Evolutionary conservation across 2,113 vertebrate species (phyloP), one percentile per base, ranked within the genome.

Genomic region (Tachuris rubrigastra): DNA sequence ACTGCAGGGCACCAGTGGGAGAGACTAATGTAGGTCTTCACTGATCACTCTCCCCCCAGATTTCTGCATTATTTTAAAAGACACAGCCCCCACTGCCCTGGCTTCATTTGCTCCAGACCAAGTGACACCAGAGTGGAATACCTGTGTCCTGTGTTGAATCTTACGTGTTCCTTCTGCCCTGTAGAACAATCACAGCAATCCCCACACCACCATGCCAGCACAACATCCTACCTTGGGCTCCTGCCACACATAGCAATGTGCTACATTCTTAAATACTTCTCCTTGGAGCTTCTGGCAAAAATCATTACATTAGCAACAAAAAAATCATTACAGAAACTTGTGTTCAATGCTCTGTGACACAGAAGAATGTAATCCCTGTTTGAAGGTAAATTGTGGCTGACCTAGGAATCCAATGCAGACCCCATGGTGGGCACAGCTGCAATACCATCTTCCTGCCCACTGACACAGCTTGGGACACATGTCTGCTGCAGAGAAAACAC

Each of bases 21-120:
- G 71, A 95, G 31, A 84, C 69, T 65, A 94, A 85, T 13, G 28
- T 50, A 78, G 66, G 82, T 66, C 87, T 88, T 90, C 85, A 79
- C 39, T 84, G 60, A 76, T 81, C 16, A 67, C 24, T 7, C 9
- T 28, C 24, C n/a, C 25, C 17, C 10, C 21, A 56, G n/a, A 75
- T 85, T 95, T 71, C 35, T 21, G 41, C 27, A 37, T 67, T 90
- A 59, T 82, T 89, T 94, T 47, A 74, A 53, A 80, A 95, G 74
- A 41, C 27, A 74, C 18, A 66, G 25, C n/a, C 14, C 47, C 10
- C 33, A 62, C n/a, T 49, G 50, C 12, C 65, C 24, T 3, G 2
- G 53, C 22, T 91, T 90, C 27, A 17, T 87, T 86, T 81, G 28
- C 28, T 76, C 23, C 44, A 83, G 69, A 85, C 33, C 49, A 23